phyloP scores from a whole-genome alignment of 2,113 vertebrate species.

The Petrocephalus microphthalmus region DNA sequence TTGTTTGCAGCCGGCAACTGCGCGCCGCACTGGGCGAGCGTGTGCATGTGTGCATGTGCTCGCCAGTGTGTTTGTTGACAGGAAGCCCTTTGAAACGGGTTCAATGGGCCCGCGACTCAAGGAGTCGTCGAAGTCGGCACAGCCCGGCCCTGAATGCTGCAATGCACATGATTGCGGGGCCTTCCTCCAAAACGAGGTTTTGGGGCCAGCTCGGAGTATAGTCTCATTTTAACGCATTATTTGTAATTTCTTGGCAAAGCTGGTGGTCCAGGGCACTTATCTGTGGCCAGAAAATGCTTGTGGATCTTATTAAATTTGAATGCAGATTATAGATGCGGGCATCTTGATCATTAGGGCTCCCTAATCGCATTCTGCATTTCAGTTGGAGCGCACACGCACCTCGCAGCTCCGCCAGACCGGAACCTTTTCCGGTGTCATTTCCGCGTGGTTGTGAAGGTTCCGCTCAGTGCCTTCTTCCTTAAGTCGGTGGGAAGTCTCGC shows the following conservation, averaged over 20 bases:
- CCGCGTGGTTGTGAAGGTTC: not conserved
- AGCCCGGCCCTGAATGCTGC: constrained; percentile 36
- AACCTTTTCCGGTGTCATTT: not conserved
- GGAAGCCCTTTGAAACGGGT: constrained; percentile 16
- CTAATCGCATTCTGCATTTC: not conserved
- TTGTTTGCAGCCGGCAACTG: constrained; percentile 7
- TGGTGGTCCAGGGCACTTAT: not conserved
- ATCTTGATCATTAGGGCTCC: not conserved
- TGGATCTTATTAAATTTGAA: not conserved
- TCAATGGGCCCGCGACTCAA: constrained; percentile 22
- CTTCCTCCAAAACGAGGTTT: constrained; percentile 30
- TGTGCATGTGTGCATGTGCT: constrained; percentile 41
- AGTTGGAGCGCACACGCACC: not conserved
- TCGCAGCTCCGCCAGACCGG: not conserved
- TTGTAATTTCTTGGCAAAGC: not conserved
- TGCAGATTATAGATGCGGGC: not conserved
- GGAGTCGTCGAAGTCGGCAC: constrained; percentile 14
- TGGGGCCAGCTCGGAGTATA: constrained; percentile 33
- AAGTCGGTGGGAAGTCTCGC: not conserved
- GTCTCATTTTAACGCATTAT: not conserved
- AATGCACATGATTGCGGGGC: constrained; percentile 46
- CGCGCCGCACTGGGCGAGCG: constrained; percentile 28
- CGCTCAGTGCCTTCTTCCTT: not conserved
- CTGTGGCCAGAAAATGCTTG: not conserved
- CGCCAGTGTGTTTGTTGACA: constrained; percentile 29